Percentiles rank a stretch among this genome's conserved stretches.
Conservation (phyloP, 2,113 vertebrate genomes). For the Gorsachius goisagi region DNA sequence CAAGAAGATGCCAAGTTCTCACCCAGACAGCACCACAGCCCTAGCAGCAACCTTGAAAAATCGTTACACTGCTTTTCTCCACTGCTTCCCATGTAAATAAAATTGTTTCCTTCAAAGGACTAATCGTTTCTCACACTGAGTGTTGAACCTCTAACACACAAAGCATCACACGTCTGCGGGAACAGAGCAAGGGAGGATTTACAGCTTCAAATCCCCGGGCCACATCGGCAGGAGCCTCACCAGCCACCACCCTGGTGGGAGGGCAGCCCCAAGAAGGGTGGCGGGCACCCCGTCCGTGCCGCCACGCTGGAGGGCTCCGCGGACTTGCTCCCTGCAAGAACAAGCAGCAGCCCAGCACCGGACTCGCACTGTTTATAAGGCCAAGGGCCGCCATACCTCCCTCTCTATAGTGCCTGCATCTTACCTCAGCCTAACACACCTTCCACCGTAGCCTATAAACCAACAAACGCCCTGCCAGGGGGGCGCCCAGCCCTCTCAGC, state of each 20-base stretch:
- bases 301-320: neutral
- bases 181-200: neutral
- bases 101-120: neutral
- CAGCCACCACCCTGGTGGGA: neutral
- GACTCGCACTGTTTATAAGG: accelerated
- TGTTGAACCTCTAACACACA: too few relatives aligned
- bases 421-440: neutral
- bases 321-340: too few relatives aligned
- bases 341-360: neutral
- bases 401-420: accelerated
- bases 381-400: accelerated
- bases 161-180: accelerated
- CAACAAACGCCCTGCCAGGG: accelerated
- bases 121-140: neutral
- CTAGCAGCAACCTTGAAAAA: neutral
- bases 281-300: accelerated
- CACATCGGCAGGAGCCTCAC: neutral
- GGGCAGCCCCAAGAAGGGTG: neutral
- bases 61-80: neutral
- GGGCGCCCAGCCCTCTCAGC: neutral
- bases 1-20: neutral
- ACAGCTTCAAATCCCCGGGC: accelerated
- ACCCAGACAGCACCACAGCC: neutral
- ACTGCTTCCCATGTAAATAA: neutral
- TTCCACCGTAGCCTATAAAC: accelerated